Evolutionary conservation across 2,113 vertebrate genomes (phyloP).

Genomic region (Nycticebus coucang): DNA sequence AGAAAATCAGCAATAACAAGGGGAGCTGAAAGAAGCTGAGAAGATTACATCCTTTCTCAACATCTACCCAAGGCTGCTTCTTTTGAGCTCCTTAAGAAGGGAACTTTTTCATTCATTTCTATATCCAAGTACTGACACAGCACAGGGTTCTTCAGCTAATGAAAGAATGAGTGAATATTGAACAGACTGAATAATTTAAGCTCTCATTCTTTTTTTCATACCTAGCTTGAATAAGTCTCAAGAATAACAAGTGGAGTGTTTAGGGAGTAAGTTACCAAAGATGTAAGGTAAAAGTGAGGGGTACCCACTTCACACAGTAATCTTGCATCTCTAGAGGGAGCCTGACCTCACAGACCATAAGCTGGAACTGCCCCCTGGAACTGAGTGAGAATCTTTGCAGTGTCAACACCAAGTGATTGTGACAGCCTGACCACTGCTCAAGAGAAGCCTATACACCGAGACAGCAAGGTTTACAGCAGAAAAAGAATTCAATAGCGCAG

Average conservation of each 20-base stretch:
- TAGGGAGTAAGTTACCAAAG: neutral
- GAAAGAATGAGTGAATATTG: neutral
- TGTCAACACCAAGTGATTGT: neutral
- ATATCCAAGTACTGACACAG: neutral
- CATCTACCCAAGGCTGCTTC: neutral
- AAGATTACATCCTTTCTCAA: neutral
- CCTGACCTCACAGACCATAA: neutral
- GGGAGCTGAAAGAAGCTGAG: neutral
- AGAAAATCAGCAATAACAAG: neutral
- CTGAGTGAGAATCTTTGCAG: neutral
- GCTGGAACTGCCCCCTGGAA: neutral
- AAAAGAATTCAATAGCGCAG: too few relatives aligned
- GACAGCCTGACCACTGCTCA: too few relatives aligned
- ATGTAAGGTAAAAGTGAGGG: neutral
- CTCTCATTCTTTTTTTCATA: neutral
- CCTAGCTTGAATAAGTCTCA: neutral
- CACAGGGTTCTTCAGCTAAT: neutral
- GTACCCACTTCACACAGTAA: accelerated
- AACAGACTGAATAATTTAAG: neutral
- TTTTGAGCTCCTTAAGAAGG: neutral
- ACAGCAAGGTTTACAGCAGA: too few relatives aligned
- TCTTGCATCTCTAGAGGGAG: neutral
- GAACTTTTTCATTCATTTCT: neutral
- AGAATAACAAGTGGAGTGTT: neutral
- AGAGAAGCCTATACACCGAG: too few relatives aligned